phyloP scores from a whole-genome alignment of 1,140 invertebrate species.

The Drosophila sucinea region DNA sequence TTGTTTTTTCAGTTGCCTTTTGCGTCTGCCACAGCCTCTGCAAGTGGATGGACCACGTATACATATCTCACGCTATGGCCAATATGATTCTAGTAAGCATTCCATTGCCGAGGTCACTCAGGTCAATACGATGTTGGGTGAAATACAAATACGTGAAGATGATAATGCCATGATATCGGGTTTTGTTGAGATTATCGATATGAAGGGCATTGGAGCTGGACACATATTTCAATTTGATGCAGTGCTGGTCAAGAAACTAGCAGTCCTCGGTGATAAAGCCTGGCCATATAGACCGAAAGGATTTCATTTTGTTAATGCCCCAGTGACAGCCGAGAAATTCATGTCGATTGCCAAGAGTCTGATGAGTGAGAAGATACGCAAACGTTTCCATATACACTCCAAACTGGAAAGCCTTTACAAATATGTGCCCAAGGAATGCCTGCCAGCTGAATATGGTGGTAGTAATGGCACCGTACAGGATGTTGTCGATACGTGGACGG shows the following conservation, averaged over 20 bases:
- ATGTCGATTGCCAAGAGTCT: slow-evolving; percentile 84
- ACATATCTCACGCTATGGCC: slow-evolving; percentile 83
- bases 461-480: slow-evolving; percentile 83
- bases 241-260: slow-evolving; percentile 84
- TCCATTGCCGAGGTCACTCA: slow-evolving; percentile 80
- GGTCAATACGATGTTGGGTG: slow-evolving; percentile 83
- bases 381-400: slow-evolving; percentile 85
- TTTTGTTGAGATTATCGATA: slow-evolving; percentile 84
- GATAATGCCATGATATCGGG: slow-evolving; percentile 82
- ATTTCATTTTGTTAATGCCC: slow-evolving; percentile 85
- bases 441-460: slow-evolving; percentile 86
- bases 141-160: slow-evolving; percentile 83
- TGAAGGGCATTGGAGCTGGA: slow-evolving; percentile 82
- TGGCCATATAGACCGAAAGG: slow-evolving; percentile 85
- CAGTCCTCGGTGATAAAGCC: slow-evolving; percentile 83
- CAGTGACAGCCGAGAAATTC: slow-evolving; percentile 83
- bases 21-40: slow-evolving; percentile 78
- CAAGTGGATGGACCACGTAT: slow-evolving; percentile 84
- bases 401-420: slow-evolving; percentile 84
- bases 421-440: slow-evolving; percentile 84
- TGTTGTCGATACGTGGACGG: slow-evolving; percentile 84
- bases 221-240: slow-evolving; percentile 85
- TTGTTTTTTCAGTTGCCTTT: slow-evolving; percentile 49
- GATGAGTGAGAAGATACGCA: slow-evolving; percentile 84
- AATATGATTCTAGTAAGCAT: slow-evolving; percentile 83